These are phyloP conservation scores for Agrotis ipsilon DNA, from an alignment of 2,888 invertebrate species.

Conservation along the genomic window DNA sequence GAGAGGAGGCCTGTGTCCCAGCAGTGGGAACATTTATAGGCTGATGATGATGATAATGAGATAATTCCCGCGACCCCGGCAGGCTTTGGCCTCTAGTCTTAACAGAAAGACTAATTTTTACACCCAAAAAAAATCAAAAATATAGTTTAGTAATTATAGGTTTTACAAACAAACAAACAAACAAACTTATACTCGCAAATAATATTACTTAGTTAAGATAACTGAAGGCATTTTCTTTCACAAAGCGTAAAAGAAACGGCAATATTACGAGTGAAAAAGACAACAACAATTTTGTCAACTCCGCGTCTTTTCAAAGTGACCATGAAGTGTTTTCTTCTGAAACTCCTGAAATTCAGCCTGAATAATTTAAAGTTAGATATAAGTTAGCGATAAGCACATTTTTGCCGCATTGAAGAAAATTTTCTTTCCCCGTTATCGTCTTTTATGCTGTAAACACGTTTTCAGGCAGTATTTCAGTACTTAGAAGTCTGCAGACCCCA, in stretches of 20 bases:
- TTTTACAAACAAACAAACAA: too few species aligned
- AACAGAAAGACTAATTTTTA: too few species aligned
- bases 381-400: not conserved
- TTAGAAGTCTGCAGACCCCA: slow-evolving; percentile 1
- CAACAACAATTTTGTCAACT: not conserved
- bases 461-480: slow-evolving; percentile 13
- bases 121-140: too few species aligned
- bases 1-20: too few species aligned
- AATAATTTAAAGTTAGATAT: not conserved
- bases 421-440: not conserved
- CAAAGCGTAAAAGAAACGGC: slow-evolving; percentile 14
- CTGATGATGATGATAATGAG: too few species aligned
- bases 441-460: not conserved
- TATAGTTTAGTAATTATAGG: too few species aligned
- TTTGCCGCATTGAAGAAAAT: not conserved
- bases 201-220: not conserved
- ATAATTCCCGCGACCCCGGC: too few species aligned
- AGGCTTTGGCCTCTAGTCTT: too few species aligned
- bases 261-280: slow-evolving; percentile 37
- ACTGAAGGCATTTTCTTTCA: slow-evolving; percentile 27
- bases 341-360: slow-evolving; percentile 20
- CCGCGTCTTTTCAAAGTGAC: slow-evolving; percentile 23
- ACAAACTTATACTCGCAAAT: too few species aligned
- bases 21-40: too few species aligned
- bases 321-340: slow-evolving; percentile 13